These are phyloP conservation scores for Seira ritae DNA, from an alignment of 2,888 invertebrate species.

Conservation along the genomic window DNA sequence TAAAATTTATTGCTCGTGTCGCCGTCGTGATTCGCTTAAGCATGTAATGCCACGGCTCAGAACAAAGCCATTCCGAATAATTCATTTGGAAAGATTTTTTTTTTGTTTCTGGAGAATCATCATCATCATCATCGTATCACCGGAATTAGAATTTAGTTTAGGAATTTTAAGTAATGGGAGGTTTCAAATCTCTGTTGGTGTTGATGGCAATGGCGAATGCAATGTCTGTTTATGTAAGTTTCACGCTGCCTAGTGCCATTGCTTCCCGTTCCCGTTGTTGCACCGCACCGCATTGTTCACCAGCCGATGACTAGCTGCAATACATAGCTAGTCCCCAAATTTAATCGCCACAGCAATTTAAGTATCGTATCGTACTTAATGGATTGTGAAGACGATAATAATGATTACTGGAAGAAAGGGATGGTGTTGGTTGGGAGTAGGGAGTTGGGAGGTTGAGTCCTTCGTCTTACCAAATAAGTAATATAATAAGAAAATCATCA, in stretches of 20 bases:
- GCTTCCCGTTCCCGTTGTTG: too few species aligned
- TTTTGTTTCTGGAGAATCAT: not conserved
- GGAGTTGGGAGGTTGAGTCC: not conserved
- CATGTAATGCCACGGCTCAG: too few species aligned
- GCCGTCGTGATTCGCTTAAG: not conserved
- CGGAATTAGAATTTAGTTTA: too few species aligned
- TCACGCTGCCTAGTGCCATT: too few species aligned
- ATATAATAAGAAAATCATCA: slow-evolving; percentile 29
- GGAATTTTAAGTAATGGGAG: too few species aligned
- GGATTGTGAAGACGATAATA: slow-evolving; percentile 6
- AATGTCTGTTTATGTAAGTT: too few species aligned
- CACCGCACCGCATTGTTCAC: too few species aligned
- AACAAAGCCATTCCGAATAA: too few species aligned
- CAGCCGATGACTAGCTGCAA: too few species aligned
- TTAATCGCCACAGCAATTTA: not conserved
- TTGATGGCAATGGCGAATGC: too few species aligned
- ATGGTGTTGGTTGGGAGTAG: not conserved
- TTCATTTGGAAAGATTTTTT: not conserved
- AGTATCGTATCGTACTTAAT: slow-evolving; percentile 4
- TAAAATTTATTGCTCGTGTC: not conserved
- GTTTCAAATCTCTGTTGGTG: too few species aligned
- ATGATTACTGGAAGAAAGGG: not conserved
- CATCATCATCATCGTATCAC: not conserved
- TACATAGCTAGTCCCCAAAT: too few species aligned
- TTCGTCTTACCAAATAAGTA: slow-evolving; percentile 36